Conservation (phyloP, 2,888 invertebrate genomes). For the Amiota mariae region DNA sequence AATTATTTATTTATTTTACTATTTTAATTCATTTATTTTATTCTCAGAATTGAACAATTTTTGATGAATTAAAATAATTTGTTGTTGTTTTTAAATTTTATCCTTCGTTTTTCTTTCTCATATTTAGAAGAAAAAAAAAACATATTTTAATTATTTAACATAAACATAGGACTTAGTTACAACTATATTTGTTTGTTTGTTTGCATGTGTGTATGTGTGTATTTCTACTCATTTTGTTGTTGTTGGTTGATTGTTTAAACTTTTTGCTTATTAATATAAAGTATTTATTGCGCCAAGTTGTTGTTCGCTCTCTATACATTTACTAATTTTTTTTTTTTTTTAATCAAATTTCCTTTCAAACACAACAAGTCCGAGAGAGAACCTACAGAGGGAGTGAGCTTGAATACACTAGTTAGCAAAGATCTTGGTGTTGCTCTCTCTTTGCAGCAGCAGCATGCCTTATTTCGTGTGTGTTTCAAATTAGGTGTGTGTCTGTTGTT, state of each 20-base stretch:
- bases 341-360: too few species aligned
- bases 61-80: constrained; percentile 3
- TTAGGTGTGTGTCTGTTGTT: constrained; percentile 41
- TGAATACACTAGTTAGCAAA: too few species aligned
- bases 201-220: constrained; percentile 36
- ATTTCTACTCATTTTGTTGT: background rate
- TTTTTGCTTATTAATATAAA: too few species aligned
- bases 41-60: constrained; percentile 71
- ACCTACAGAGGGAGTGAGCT: too few species aligned
- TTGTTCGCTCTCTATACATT: too few species aligned
- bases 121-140: background rate
- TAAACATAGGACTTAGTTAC: constrained; percentile 72
- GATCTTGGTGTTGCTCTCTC: constrained; percentile 34
- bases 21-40: constrained; percentile 62
- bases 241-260: too few species aligned
- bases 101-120: background rate
- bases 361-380: too few species aligned
- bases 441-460: constrained; percentile 15
- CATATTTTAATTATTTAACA: constrained; percentile 62
- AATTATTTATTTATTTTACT: constrained; percentile 47
- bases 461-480: background rate
- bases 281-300: too few species aligned
- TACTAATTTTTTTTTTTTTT: too few species aligned
- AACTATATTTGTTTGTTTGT: constrained; percentile 64
- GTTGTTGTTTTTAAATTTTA: background rate